phyloP scores from a whole-genome alignment of 2,113 vertebrate species.

The Eurypyga helias region DNA sequence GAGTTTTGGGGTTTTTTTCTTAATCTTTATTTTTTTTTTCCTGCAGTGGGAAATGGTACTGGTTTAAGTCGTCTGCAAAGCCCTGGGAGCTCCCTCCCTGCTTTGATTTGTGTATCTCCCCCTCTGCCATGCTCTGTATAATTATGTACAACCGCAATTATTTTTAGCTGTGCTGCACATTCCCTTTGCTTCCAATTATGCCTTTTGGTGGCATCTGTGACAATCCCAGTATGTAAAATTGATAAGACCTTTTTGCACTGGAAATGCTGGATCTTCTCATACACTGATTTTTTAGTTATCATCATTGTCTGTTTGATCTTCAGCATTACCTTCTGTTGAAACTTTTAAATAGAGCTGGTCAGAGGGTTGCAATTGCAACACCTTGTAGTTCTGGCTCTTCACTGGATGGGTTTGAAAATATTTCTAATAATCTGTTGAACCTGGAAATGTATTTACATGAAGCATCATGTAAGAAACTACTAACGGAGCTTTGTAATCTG shows the following conservation, averaged over 20 bases:
- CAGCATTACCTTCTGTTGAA: background rate
- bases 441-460: background rate
- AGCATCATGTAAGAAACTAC: background rate
- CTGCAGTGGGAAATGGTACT: background rate
- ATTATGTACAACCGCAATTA: background rate
- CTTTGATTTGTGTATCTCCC: background rate
- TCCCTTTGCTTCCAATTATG: background rate
- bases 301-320: background rate
- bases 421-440: background rate
- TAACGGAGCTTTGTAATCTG: background rate
- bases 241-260: background rate
- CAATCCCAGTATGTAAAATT: background rate
- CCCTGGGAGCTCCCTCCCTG: background rate
- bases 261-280: background rate
- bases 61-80: background rate
- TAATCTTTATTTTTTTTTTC: rapidly evolving
- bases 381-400: background rate
- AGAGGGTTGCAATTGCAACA: background rate
- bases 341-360: background rate
- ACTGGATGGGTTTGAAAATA: background rate
- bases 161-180: background rate
- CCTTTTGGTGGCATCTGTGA: background rate
- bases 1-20: background rate
- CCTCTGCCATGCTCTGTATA: background rate
- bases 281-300: background rate